Conservation (phyloP, 2,888 invertebrate genomes). For the Agriotes lineatus region DNA sequence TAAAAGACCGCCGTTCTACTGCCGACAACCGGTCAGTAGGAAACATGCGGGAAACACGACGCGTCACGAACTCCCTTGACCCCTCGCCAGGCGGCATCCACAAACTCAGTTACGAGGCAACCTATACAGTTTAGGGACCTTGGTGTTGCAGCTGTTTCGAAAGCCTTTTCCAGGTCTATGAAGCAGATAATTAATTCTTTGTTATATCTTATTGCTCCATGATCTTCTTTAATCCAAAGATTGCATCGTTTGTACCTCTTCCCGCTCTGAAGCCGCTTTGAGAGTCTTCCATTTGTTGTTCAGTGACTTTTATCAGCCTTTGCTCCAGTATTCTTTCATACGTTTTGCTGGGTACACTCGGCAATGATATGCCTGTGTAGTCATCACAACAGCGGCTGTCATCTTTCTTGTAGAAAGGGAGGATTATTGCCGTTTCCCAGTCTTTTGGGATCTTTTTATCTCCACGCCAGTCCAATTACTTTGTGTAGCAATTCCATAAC, state of each 20-base stretch:
- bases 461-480: constrained; percentile 1
- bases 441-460: background rate
- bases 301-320: background rate
- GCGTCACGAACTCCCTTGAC: too few relatives aligned
- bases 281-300: background rate
- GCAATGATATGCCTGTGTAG: background rate
- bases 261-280: background rate
- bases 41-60: too few relatives aligned
- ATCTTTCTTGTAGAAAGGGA: background rate
- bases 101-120: too few relatives aligned
- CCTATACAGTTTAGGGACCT: too few relatives aligned
- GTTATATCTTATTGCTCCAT: background rate
- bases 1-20: too few relatives aligned
- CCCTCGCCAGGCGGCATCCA: too few relatives aligned
- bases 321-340: background rate
- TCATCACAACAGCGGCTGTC: background rate
- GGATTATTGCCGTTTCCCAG: background rate
- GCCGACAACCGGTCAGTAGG: too few relatives aligned
- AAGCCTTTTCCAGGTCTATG: background rate
- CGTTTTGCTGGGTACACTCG: background rate
- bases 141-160: background rate
- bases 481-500: background rate
- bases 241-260: background rate
- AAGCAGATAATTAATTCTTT: background rate
- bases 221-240: background rate